These are phyloP conservation scores for Acridotheres tristis DNA, from an alignment of 2,797 vertebrate genomes.

Conservation along the genomic window DNA sequence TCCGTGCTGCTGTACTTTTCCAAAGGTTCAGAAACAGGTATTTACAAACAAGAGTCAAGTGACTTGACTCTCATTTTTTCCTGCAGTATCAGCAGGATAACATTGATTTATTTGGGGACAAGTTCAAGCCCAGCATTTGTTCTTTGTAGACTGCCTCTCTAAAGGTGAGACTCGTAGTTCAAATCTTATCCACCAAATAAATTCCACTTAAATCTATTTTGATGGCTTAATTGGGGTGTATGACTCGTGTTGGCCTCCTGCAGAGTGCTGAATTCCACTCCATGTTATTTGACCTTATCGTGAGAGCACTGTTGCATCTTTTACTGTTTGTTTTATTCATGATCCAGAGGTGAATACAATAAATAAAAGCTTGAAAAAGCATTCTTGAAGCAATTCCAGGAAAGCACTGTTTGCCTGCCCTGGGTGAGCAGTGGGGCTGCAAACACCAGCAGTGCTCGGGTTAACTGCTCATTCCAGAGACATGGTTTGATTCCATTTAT, in stretches of 20 bases:
- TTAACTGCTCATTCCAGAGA: not conserved
- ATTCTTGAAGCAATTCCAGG: slow-evolving; percentile 1
- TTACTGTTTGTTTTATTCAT: slow-evolving; percentile 64
- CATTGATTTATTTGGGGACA: slow-evolving; percentile 65
- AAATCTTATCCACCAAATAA: slow-evolving; percentile 48
- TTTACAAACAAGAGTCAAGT: slow-evolving; percentile 59
- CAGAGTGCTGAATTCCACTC: slow-evolving; percentile 25
- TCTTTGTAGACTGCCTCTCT: slow-evolving; percentile 45
- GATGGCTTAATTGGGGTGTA: slow-evolving; percentile 63
- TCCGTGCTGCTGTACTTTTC: not conserved
- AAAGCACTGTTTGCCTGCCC: not conserved
- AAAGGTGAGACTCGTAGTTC: slow-evolving; percentile 63
- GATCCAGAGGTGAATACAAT: slow-evolving; percentile 50
- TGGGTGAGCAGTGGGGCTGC: not conserved
- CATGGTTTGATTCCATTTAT: not conserved
- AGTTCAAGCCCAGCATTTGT: slow-evolving; percentile 60
- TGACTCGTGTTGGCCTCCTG: slow-evolving; percentile 18
- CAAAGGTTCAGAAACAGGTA: slow-evolving; percentile 29
- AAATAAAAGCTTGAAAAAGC: slow-evolving; percentile 40
- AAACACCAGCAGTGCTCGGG: not conserved
- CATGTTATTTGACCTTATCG: slow-evolving; percentile 44
- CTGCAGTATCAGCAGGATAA: slow-evolving; percentile 45
- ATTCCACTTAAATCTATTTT: slow-evolving; percentile 56
- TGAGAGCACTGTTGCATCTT: slow-evolving; percentile 25
- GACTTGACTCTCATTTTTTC: slow-evolving; percentile 38